Evolutionary conservation across 2,797 vertebrate genomes (phyloP).

Genomic region (Astyanax mexicanus): DNA sequence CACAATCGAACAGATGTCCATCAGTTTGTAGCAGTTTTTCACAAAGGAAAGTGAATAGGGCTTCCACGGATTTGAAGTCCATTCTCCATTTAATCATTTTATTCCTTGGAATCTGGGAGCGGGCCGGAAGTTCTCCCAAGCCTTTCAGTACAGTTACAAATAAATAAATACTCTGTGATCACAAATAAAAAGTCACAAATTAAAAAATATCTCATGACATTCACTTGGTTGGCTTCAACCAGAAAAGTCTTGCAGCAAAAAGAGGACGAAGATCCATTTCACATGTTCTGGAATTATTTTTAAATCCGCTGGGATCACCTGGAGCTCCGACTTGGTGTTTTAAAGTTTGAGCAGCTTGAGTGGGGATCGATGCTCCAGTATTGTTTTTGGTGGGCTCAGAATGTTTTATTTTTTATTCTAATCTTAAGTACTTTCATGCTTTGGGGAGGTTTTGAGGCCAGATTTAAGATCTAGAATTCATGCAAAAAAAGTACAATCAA

Average conservation of each 20-base stretch:
- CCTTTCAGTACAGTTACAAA: slow-evolving; percentile 28
- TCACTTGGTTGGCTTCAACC: slow-evolving; percentile 79
- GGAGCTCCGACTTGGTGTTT: too few species aligned
- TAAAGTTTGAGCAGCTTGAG: too few species aligned
- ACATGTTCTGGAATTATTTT: slow-evolving; percentile 43
- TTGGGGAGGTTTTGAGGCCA: slow-evolving; percentile 30
- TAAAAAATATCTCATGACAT: slow-evolving; percentile 80
- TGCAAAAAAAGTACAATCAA: slow-evolving; percentile 41
- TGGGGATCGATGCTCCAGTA: not conserved
- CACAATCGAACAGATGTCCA: slow-evolving; percentile 44
- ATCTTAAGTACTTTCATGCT: slow-evolving; percentile 24
- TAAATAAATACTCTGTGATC: slow-evolving; percentile 70
- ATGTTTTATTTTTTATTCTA: not conserved
- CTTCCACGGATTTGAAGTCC: not conserved
- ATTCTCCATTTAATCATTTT: too few species aligned
- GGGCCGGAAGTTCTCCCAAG: not conserved
- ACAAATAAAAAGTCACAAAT: slow-evolving; percentile 67
- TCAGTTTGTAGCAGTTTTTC: slow-evolving; percentile 28
- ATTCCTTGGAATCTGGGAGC: too few species aligned
- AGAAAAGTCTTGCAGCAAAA: slow-evolving; percentile 70
- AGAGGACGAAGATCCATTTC: slow-evolving; percentile 60
- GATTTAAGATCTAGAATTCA: slow-evolving; percentile 37
- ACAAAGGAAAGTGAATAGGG: slow-evolving; percentile 3
- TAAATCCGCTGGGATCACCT: slow-evolving; percentile 44
- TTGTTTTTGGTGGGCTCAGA: not conserved